Percentiles rank a stretch among this genome's conserved stretches.
These are phyloP conservation scores for Takifugu bimaculatus DNA, from an alignment of 2,113 vertebrate genomes.

Conservation along the genomic window DNA sequence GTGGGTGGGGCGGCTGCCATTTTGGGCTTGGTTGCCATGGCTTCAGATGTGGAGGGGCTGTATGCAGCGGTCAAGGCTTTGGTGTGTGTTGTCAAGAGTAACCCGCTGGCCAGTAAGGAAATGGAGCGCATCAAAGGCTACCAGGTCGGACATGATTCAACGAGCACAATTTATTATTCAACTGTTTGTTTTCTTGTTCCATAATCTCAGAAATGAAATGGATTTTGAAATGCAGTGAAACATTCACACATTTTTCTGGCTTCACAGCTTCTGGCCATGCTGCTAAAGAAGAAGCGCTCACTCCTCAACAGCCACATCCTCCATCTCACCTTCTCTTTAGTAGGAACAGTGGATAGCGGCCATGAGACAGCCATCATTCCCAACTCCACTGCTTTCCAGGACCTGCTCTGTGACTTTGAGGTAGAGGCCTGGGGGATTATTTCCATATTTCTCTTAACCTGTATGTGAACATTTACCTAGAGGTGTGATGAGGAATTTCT, in stretches of 20 bases:
- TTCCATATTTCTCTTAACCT: background rate
- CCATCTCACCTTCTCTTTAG: constrained; percentile 96
- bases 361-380: constrained; percentile 98
- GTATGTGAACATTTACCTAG: too few relatives aligned
- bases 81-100: constrained; percentile 97
- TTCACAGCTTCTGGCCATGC: constrained; percentile 89
- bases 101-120: constrained; percentile 95
- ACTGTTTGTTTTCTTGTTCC: too few relatives aligned
- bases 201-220: background rate
- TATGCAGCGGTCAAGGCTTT: constrained; percentile 97
- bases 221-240: background rate
- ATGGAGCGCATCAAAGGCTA: constrained; percentile 99
- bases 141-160: constrained; percentile 72
- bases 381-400: constrained; percentile 96
- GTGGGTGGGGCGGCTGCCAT: constrained; percentile 96
- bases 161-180: too few relatives aligned
- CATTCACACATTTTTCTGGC: fast-evolving
- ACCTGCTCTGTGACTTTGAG: constrained; percentile 97
- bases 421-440: constrained; percentile 62
- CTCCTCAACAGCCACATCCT: constrained; percentile 98
- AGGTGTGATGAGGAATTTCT: too few relatives aligned
- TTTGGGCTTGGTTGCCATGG: constrained; percentile 96
- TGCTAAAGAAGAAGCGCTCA: constrained; percentile 94
- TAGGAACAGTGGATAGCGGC: constrained; percentile 96
- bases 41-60: constrained; percentile 94